A percentile compares a stretch with the other conserved stretches of the same genome.
These are phyloP conservation scores for Tichodroma muraria DNA, from an alignment of 2,113 vertebrate species.

Conservation along the genomic window DNA sequence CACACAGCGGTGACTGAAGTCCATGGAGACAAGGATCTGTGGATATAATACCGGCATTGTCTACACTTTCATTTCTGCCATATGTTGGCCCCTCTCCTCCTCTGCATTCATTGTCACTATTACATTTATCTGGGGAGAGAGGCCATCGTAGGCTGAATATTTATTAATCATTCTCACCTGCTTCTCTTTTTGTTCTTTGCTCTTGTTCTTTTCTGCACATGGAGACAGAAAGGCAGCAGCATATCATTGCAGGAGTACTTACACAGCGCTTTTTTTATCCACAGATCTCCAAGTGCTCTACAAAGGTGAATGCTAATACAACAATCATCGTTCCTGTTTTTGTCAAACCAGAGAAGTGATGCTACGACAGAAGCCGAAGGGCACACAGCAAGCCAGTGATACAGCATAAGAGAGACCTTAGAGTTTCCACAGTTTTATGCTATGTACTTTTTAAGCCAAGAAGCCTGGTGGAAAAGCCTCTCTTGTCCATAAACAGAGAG, in stretches of 20 bases:
- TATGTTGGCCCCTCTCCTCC: background rate
- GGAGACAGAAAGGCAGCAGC: background rate
- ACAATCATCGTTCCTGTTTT: background rate
- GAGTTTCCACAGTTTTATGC: background rate
- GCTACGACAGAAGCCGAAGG: background rate
- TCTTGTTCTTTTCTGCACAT: background rate
- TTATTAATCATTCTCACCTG: constrained; percentile 27
- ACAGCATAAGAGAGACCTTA: background rate
- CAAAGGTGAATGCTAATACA: background rate
- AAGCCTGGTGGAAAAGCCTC: background rate
- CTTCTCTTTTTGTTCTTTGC: background rate
- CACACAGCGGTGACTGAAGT: background rate
- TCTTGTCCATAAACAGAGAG: background rate
- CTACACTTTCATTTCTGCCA: background rate
- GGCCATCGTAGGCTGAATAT: background rate
- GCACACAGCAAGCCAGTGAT: background rate
- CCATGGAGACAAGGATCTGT: background rate
- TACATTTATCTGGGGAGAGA: background rate
- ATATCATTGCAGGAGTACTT: background rate
- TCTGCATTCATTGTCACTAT: background rate
- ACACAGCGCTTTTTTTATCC: background rate
- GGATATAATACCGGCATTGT: background rate
- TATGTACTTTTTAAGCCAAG: background rate
- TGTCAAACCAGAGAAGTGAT: background rate
- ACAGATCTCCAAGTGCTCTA: background rate